Conservation (phyloP, 2,888 invertebrate species). For the Chirona hameri region DNA sequence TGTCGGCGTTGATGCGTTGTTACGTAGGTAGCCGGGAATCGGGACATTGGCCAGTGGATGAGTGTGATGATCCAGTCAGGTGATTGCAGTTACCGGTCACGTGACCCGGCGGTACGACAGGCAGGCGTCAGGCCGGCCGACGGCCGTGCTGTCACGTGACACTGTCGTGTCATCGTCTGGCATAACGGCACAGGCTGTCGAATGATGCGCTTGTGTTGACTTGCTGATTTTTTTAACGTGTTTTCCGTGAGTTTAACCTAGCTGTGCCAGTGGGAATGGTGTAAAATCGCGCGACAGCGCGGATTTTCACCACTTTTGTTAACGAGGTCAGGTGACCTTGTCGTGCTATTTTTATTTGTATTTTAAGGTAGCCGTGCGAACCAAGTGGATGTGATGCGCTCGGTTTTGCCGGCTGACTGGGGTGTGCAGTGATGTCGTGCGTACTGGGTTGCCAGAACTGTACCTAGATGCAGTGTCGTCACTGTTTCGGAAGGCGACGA, state of each 20-base stretch:
- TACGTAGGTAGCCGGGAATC: no score
- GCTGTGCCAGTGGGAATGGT: no score
- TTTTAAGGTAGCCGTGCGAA: no score
- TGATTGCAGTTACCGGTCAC: background rate
- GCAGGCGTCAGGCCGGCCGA: background rate
- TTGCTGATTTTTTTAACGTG: background rate
- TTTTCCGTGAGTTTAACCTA: background rate
- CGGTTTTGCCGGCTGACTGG: no score
- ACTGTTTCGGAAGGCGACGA: background rate
- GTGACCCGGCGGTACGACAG: background rate
- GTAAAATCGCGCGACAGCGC: no score
- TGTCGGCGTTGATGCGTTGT: no score
- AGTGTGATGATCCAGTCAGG: background rate
- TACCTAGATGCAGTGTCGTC: background rate
- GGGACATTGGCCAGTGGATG: slow-evolving; percentile 1
- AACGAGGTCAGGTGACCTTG: no score
- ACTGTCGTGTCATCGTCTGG: background rate
- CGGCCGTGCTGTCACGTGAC: background rate
- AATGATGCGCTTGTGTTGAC: background rate
- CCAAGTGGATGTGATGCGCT: no score
- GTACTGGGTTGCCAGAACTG: background rate
- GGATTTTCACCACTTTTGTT: no score
- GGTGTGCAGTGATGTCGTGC: no score
- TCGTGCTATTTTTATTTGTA: no score
- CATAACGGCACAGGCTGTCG: background rate